A percentile compares a stretch with the other conserved stretches of the same genome.
Conservation (phyloP, 2,113 vertebrate genomes). For the Aegithalos caudatus region DNA sequence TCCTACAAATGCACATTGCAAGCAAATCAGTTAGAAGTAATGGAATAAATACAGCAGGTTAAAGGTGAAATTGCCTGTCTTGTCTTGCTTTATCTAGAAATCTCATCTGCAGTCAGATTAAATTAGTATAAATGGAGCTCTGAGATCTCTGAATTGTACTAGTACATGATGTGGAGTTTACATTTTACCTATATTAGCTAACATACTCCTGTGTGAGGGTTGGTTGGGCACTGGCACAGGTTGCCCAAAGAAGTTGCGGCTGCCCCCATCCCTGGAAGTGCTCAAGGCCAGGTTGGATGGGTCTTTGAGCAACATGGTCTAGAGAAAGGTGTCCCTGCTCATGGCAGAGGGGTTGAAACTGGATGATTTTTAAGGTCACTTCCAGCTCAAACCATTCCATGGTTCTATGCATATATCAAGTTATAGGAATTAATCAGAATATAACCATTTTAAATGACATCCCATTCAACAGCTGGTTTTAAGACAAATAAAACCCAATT, state of each 20-base stretch:
- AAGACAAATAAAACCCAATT: background rate
- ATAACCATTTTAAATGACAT: background rate
- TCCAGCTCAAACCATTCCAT: background rate
- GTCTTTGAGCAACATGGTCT: background rate
- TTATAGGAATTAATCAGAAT: background rate
- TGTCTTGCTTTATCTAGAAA: background rate
- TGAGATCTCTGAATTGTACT: rapidly evolving
- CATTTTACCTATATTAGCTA: background rate
- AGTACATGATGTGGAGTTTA: background rate
- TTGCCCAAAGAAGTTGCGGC: rapidly evolving
- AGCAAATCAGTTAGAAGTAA: background rate
- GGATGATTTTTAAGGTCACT: background rate
- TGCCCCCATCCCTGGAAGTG: background rate
- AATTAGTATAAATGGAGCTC: background rate
- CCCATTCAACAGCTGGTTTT: background rate
- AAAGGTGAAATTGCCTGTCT: background rate
- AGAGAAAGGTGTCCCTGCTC: background rate
- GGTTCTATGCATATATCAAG: background rate
- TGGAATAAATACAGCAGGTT: background rate
- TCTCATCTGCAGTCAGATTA: background rate
- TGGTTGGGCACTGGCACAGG: background rate
- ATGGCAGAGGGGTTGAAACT: background rate
- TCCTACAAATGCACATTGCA: background rate
- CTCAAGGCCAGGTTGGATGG: background rate
- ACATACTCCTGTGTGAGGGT: background rate